Evolutionary conservation across 2,797 vertebrate genomes (phyloP), one percentile per base, ranked within the genome.

Genomic region (Pipistrellus pygmaeus): DNA sequence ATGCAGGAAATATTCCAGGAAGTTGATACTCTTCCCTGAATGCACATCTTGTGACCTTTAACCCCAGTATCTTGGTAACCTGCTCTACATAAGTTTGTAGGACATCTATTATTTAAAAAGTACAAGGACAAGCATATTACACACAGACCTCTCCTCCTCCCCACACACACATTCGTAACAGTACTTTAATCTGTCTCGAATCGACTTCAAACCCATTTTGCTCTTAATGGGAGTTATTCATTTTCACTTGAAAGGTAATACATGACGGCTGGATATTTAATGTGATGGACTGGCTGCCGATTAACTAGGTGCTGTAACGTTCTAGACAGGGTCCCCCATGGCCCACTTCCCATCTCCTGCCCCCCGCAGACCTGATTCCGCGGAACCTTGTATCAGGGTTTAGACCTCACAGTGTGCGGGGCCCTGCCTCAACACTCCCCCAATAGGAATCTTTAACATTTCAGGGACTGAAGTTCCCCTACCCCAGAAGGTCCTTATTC

Each of bases 171-270:
- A 98, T 98, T 98, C 98, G 98, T 98, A 98, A 98, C 98, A 97
- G 98, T 98, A 97, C 98, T 98, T 98, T 98, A 98, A 98, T 98
- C 98, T 98, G 98, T 98, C 98, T 98, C 94, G 95, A 98, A 98
- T 98, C 98, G 98, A 98, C 98, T 98, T 98, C 98, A 98, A 98
- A 98, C 98, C 98, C 98, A 98, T 98, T 98, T 98, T 90, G 95
- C 92, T 98, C 98, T 98, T 98, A 98, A 98, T 98, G 98, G 98
- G 98, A 98, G 98, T 98, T 98, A 98, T 98, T 98, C 98, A 98
- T 98, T 98, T 98, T 98, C 98, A 98, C 98, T 98, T 98, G 98
- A 98, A 98, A 98, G 98, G 98, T 98, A 98, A 98, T 98, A 98
- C 98, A 97, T 98, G 98, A 98, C 97, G 97, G 98, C 97, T 98